Base-by-base conservation (phyloP, 1,140 invertebrate genomes). In the Potamilus streckersoni region DNA sequence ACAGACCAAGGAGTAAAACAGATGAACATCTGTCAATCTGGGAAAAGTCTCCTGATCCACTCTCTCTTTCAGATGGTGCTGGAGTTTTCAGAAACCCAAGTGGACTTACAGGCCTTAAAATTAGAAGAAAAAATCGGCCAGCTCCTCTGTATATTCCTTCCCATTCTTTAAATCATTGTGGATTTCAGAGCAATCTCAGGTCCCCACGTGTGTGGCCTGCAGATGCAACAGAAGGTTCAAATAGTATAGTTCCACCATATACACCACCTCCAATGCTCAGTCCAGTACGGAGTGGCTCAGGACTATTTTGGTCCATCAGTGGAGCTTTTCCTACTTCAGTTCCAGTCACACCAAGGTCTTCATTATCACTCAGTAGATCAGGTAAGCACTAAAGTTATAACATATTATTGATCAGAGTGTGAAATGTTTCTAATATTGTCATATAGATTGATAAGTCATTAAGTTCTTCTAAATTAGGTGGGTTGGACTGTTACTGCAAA, bases 181-280 rank as follows among this genome's bases (percentile, higher is more conserved):
- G 88, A 90, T 92, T 82, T 69, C 86, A 88, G 71, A 90, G 88
- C 79, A 90, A 92, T 58, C 85, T 94, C 13, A 88, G 93, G 23
- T 92, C 92, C 82, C 92, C 85, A 81, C 89, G 91, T 49, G 88
- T 92, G 23, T 88, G 90, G 84, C 90, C 89, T 76, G 80, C 82
- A 56, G 80, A 80, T 60, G 78, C 79, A 70, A 76, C 70, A 69
- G 15, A 82, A 68, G 60, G 82, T 81, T 17, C 58, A 14, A 77
- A 67, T 63, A 79, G 92, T 89, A 93, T 93, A 17, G 93, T 87
- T 61, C 87, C 87, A 14, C 88, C 89, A 8, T 97, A 96, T 85
- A 98, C 96, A 0, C 96, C 97, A 3, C 95, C 96, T 56, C 97
- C 97, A 0, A 96, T 98, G 82, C 90, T 98, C 17, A 95, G 95